Evolutionary conservation across 2,113 vertebrate genomes (phyloP), one percentile per base, ranked within the genome.

Genomic region (Thymallus thymallus): DNA sequence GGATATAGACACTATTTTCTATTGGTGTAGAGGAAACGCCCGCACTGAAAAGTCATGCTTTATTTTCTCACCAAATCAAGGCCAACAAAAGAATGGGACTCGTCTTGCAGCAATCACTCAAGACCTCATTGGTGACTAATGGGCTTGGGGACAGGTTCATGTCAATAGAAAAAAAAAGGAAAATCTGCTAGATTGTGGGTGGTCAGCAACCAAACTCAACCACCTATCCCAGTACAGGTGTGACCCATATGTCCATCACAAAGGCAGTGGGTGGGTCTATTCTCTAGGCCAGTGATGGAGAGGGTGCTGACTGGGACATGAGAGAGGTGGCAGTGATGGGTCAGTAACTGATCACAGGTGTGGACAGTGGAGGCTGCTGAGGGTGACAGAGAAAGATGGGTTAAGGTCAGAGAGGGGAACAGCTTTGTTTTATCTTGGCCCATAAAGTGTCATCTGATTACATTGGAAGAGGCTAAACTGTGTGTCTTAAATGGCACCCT

Each of bases 261-360:
- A n/a, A n/a, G n/a, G n/a, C n/a, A 77, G 41, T 48, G 64, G 30
- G 12, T 26, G 45, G 60, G 29, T 71, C 74, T 45, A 61, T 64
- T 80, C 76, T 73, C 75, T 77, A 78, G 77, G 71, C 13, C 60
- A 32, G 72, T 91, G 89, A 91, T 87, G 80, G 84, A 91, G 84
- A 86, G 84, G 87, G 86, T 89, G 90, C 83, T 84, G 91, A 93
- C 81, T 89, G 73, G 61, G 80, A 74, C 60, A 45, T 80, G 82
- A 82, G 64, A 81, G 56, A 83, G 84, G 81, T 71, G n/a, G n/a
- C n/a, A n/a, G n/a, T n/a, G 72, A 87, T n/a, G 86, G 85, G 84
- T 88, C 86, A 91, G 58, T 87, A 84, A 84, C 76, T 71, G 32
- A 70, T 74, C 58, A 83, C 86, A 89, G 87, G 89, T 91, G 89